Evolutionary conservation across 35 echinoderm and acorn worm genomes (phyloP).

Genomic region (Acanthaster planci): DNA sequence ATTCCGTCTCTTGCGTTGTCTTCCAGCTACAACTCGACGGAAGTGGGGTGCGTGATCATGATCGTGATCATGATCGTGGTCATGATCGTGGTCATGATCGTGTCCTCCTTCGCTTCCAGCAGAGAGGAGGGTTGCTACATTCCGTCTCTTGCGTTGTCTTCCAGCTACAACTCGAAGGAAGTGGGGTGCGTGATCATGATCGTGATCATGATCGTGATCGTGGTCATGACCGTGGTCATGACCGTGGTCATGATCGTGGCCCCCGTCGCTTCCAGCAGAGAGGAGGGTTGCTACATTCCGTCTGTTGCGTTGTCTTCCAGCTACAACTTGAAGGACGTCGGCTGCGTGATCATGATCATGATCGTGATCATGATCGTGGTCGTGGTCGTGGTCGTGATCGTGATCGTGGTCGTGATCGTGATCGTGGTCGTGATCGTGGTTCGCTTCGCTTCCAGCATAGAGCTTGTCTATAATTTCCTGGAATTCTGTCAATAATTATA

Average conservation of each 20-base stretch:
- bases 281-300: not conserved
- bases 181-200: not conserved
- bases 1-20: not conserved
- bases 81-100: constrained; percentile 37
- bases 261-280: not conserved
- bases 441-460: not conserved
- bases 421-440: constrained; percentile 10
- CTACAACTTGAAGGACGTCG: too few relatives aligned
- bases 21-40: too few relatives aligned
- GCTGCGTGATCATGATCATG: too few relatives aligned
- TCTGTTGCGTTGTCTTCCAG: not conserved
- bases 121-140: not conserved
- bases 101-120: constrained; percentile 19
- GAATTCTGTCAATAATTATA: constrained; percentile 38
- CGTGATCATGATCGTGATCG: too few relatives aligned
- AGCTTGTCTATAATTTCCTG: constrained; percentile 31
- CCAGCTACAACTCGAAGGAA: too few relatives aligned
- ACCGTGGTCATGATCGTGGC: constrained; percentile 44
- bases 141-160: not conserved
- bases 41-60: not conserved
- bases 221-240: too few relatives aligned
- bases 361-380: too few relatives aligned
- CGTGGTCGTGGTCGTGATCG: too few relatives aligned
- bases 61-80: too few relatives aligned
- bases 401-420: not conserved